phyloP scores from a whole-genome alignment of 2,888 invertebrate species.

The Linnaemya vulpina region DNA sequence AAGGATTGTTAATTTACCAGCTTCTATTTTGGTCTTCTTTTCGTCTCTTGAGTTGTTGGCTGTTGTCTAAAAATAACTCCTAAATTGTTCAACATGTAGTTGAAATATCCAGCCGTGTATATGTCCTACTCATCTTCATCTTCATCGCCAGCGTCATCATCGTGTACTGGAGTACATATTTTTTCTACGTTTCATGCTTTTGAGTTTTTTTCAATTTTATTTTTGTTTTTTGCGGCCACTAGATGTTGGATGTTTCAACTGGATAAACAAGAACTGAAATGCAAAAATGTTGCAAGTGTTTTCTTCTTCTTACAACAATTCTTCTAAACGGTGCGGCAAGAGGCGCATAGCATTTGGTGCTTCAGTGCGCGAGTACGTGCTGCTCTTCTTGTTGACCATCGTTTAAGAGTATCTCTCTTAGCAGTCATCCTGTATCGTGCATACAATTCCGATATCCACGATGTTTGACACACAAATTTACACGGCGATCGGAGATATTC shows the following conservation, averaged over 20 bases:
- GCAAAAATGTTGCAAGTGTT: conserved; percentile 68
- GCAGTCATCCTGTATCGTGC: conserved; percentile 15
- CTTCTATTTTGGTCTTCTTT: conserved; percentile 10
- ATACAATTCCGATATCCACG: conserved; percentile 9
- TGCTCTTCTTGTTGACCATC: conserved; percentile 41
- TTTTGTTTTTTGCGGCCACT: not conserved
- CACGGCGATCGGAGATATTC: no score
- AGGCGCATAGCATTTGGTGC: conserved; percentile 39
- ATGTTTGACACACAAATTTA: not conserved
- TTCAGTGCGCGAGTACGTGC: conserved; percentile 45
- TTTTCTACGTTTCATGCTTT: conserved; percentile 3
- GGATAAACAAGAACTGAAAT: conserved; percentile 68
- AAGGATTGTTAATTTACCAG: conserved; percentile 57
- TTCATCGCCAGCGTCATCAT: conserved; percentile 39
- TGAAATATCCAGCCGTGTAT: conserved; percentile 39
- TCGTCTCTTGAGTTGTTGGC: conserved; percentile 30
- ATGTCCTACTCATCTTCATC: conserved; percentile 38
- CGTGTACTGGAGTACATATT: not conserved
- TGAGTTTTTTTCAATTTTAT: no score
- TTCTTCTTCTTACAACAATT: conserved; percentile 12
- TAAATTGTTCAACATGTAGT: conserved; percentile 61
- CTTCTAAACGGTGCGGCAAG: conserved; percentile 37
- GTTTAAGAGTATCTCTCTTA: conserved; percentile 35
- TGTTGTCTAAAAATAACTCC: conserved; percentile 69
- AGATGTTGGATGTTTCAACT: conserved; percentile 48